Conservation (phyloP, 2,113 vertebrate species). For the Dicerorhinus sumatrensis region DNA sequence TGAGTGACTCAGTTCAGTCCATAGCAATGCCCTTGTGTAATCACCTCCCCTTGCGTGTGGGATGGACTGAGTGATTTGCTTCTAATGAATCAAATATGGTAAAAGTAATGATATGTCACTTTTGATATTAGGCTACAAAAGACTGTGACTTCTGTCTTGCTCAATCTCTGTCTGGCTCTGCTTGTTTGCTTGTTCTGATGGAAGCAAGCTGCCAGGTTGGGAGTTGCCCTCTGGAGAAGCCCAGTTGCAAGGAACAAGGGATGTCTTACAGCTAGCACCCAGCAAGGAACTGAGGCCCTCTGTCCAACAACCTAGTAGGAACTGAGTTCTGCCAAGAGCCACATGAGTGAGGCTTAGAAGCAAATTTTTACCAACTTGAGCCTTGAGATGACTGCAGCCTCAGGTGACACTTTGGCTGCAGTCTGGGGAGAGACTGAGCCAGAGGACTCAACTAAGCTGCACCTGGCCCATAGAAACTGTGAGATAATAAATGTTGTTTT, state of each 20-base stretch:
- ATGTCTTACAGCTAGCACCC: not conserved
- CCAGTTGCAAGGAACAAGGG: not conserved
- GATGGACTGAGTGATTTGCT: not conserved
- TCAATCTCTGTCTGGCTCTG: not conserved
- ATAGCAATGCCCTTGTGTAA: not conserved
- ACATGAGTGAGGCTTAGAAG: not conserved
- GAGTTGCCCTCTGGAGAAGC: not conserved
- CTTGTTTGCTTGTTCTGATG: not conserved
- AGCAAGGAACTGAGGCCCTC: not conserved
- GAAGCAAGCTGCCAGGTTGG: not conserved
- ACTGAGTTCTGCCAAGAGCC: not conserved
- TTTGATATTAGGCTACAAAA: not conserved
- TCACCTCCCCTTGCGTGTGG: not conserved
- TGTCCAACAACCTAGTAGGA: not conserved
- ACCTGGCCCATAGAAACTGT: not conserved
- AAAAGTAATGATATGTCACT: not conserved
- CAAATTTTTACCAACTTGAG: not conserved
- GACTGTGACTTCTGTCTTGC: constrained; percentile 12
- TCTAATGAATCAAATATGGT: not conserved
- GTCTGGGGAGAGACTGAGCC: not conserved
- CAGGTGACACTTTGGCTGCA: not conserved
- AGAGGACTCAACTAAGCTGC: not conserved
- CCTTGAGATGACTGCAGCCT: not conserved
- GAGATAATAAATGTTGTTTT: not conserved
- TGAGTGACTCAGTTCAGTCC: not conserved